These are phyloP conservation scores for Manis crassicaudata DNA, from an alignment of 2,797 vertebrate species.

Conservation along the genomic window DNA sequence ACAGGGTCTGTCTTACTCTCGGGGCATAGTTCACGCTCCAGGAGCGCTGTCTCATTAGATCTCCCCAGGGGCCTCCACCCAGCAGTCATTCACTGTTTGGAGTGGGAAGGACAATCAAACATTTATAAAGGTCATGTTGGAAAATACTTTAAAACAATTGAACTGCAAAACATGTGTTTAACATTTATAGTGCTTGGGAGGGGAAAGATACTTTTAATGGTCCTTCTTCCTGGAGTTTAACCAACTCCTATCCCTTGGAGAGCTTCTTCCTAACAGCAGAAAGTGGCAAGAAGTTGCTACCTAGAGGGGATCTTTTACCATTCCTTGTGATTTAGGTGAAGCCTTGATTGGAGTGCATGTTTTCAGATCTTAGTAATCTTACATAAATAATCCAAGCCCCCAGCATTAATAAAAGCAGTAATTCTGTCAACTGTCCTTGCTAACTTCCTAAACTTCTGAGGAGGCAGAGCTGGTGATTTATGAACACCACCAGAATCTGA, in stretches of 20 bases:
- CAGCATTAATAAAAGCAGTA: constrained; percentile 79
- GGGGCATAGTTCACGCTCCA: background rate
- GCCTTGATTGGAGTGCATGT: constrained; percentile 68
- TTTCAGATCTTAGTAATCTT: constrained; percentile 79
- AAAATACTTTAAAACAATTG: constrained; percentile 79
- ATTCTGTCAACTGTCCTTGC: constrained; percentile 80
- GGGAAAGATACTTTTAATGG: constrained; percentile 61
- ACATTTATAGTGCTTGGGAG: constrained; percentile 70
- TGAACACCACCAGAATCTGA: constrained; percentile 73
- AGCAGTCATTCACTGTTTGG: constrained; percentile 57
- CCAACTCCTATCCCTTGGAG: constrained; percentile 35
- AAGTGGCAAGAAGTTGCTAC: constrained; percentile 58
- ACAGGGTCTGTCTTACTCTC: background rate
- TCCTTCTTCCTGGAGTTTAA: constrained; percentile 65
- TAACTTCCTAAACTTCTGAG: constrained; percentile 80
- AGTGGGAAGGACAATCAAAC: constrained; percentile 71
- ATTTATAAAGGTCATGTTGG: constrained; percentile 73
- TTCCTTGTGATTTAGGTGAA: constrained; percentile 65
- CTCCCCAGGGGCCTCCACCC: background rate
- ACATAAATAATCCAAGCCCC: constrained; percentile 75
- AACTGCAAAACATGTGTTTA: constrained; percentile 74
- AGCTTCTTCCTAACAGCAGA: constrained; percentile 50
- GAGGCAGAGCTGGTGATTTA: constrained; percentile 69
- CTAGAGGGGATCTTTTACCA: constrained; percentile 36
- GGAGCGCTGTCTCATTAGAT: constrained; percentile 33